Evolutionary conservation across 2,797 vertebrate species (phyloP), one percentile per base, ranked within the genome.

Genomic region (Xiphorhynchus erythropygius): DNA sequence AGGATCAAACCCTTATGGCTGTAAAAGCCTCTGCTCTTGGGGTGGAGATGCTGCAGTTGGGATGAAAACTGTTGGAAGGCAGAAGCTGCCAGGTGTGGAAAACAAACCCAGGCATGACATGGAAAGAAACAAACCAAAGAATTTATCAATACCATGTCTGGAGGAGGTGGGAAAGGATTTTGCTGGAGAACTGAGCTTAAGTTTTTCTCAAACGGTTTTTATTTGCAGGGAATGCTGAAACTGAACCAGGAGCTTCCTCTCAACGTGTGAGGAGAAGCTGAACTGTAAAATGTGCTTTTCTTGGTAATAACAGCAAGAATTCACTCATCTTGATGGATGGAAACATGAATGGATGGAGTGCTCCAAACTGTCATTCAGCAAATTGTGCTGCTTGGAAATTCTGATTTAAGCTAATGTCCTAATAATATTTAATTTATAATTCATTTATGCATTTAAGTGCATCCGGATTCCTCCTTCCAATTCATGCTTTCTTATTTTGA

Each of bases 91-190:
- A 2, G 28, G n/a, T 28, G 69, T 74, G 47, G 70, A 27, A 55
- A 85, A 53, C 42, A 78, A 85, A 84, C 24, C 5, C 9, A 50
- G 19, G 27, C 11, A 3, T 49, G 75, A 49, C 11, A 25, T 42
- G 47, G 47, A 30, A 82, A 55, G 67, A 44, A 60, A 46, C 44
- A 65, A 55, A 73, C 18, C 11, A 16, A 86, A 27, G 25, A 32
- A 41, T 49, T 42, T 33, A 23, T 70, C 28, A 3, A 1, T 67
- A 35, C 8, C 0, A 0, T 17, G 21, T 75, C 35, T 81, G 7
- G 10, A 57, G 52, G 33, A 74, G n/a, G 18, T 80, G 19, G 68
- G 73, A 28, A 60, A 46, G 53, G 37, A 35, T 55, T 80, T 68
- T 60, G 17, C 37, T 92, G 62, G 63, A 78, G 57, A 69, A 32